phyloP scores from a whole-genome alignment of 1,140 invertebrate genomes.

The Dendrolimus punctatus region DNA sequence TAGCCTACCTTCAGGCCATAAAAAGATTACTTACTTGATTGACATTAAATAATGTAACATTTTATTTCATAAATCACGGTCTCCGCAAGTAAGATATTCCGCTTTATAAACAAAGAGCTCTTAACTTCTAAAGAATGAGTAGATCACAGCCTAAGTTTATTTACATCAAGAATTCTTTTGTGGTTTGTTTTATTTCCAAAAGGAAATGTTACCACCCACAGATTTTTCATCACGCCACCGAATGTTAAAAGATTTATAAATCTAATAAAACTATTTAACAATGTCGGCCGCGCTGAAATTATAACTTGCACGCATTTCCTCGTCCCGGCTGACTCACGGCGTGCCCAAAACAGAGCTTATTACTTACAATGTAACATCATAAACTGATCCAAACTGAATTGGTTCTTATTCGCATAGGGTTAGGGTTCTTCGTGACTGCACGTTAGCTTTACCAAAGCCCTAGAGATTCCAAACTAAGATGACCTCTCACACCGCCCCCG shows the following conservation, averaged over 20 bases:
- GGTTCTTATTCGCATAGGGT: conserved; percentile 8
- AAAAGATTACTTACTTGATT: too few relatives aligned
- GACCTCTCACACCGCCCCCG: conserved; percentile 29
- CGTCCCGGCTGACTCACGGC: conserved; percentile 60
- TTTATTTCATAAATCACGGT: too few relatives aligned
- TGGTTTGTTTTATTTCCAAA: neutral
- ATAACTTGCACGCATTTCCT: conserved; percentile 68
- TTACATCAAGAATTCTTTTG: neutral
- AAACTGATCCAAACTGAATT: conserved; percentile 11
- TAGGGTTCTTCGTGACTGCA: conserved; percentile 16
- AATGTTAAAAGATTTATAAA: conserved; percentile 49
- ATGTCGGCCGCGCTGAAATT: conserved; percentile 63
- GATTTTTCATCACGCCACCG: conserved; percentile 21
- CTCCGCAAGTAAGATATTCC: too few relatives aligned
- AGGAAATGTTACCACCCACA: conserved; percentile 12
- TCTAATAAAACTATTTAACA: conserved; percentile 49
- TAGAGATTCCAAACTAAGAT: conserved; percentile 31
- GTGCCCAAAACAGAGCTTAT: conserved; percentile 68
- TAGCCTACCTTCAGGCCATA: too few relatives aligned
- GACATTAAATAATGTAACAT: too few relatives aligned
- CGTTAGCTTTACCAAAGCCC: conserved; percentile 25
- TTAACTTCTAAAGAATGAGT: too few relatives aligned
- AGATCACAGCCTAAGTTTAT: too few relatives aligned
- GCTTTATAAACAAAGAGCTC: too few relatives aligned
- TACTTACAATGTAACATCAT: conserved; percentile 38